Evolutionary conservation across 2,888 invertebrate genomes (phyloP).

Genomic region (Lasiommata megera): DNA sequence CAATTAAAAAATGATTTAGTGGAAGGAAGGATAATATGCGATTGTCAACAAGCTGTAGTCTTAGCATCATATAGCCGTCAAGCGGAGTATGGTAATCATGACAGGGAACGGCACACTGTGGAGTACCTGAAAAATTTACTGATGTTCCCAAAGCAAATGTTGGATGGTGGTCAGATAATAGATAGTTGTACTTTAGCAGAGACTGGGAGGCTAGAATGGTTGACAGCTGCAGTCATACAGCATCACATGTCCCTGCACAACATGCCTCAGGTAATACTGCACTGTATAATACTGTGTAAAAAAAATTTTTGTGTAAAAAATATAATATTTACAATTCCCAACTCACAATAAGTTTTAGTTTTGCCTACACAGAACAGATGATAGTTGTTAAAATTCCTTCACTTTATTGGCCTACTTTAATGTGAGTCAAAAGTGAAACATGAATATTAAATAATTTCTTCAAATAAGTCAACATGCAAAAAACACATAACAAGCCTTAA

Average conservation of each 20-base stretch:
- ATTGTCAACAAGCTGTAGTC: slow-evolving; percentile 94
- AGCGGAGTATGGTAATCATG: slow-evolving; percentile 96
- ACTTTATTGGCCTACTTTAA: too few relatives aligned
- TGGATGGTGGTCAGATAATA: slow-evolving; percentile 71
- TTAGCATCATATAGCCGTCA: slow-evolving; percentile 97
- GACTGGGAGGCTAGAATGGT: slow-evolving; percentile 86
- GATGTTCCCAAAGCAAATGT: slow-evolving; percentile 93
- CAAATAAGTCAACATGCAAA: too few relatives aligned
- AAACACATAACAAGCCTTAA: too few relatives aligned
- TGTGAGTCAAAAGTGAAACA: too few relatives aligned
- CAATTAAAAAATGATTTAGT: slow-evolving; percentile 97
- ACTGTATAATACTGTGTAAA: too few relatives aligned
- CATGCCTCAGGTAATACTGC: slow-evolving; percentile 83
- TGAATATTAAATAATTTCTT: too few relatives aligned
- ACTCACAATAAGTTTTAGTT: too few relatives aligned
- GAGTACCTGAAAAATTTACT: slow-evolving; percentile 95
- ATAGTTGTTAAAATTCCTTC: too few relatives aligned
- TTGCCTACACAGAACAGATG: too few relatives aligned
- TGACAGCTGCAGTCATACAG: slow-evolving; percentile 89
- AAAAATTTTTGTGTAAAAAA: too few relatives aligned
- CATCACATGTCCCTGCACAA: slow-evolving; percentile 88
- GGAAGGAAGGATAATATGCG: slow-evolving; percentile 94
- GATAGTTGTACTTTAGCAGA: slow-evolving; percentile 80
- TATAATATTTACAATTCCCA: too few relatives aligned
- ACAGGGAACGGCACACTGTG: slow-evolving; percentile 92